Conservation (phyloP, 2,888 invertebrate genomes). For the Folsomia candida region DNA sequence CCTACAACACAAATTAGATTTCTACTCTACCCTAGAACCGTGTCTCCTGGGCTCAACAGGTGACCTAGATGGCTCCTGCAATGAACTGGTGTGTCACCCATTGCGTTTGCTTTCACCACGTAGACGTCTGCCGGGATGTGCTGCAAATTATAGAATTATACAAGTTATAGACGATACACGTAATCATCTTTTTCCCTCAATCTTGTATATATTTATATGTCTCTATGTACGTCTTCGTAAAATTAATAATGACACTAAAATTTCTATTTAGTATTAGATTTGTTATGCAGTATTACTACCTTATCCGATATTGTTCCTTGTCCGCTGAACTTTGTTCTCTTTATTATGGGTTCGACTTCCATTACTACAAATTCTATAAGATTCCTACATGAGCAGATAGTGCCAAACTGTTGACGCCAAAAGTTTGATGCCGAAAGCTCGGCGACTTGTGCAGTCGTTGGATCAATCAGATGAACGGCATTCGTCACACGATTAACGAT, state of each 20-base stretch:
- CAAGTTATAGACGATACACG: background rate
- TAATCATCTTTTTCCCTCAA: too few relatives aligned
- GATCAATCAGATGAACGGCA: slow-evolving; percentile 89
- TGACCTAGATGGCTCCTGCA: slow-evolving; percentile 92
- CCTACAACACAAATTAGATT: background rate
- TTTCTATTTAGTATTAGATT: background rate
- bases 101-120: slow-evolving; percentile 81
- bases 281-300: slow-evolving; percentile 39
- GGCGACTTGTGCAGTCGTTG: slow-evolving; percentile 80
- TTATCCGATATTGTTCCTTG: slow-evolving; percentile 68
- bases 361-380: slow-evolving; percentile 89
- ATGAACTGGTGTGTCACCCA: slow-evolving; percentile 77
- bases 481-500: slow-evolving; percentile 85
- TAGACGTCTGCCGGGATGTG: slow-evolving; percentile 90
- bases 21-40: slow-evolving; percentile 74
- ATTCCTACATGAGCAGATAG: slow-evolving; percentile 87
- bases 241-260: background rate
- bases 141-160: too few relatives aligned
- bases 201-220: too few relatives aligned
- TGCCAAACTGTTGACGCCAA: slow-evolving; percentile 82
- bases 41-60: slow-evolving; percentile 86
- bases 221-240: too few relatives aligned
- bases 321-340: slow-evolving; percentile 77
- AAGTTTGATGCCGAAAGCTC: slow-evolving; percentile 76
- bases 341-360: slow-evolving; percentile 80